Base-by-base conservation (phyloP, 1,140 invertebrate species). In the Cyphomyrmex costatus region DNA sequence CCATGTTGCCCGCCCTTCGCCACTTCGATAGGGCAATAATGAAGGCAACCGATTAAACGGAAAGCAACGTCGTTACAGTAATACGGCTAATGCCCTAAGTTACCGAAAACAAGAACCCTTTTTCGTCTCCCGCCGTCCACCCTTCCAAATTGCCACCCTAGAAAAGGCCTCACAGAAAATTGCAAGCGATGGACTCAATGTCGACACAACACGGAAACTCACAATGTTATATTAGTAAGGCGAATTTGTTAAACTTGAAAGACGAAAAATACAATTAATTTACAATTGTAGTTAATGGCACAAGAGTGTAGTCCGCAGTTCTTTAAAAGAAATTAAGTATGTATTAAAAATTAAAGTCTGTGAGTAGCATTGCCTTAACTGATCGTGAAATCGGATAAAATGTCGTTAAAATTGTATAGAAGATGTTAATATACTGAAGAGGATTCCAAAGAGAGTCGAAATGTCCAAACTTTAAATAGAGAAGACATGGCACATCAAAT, bases 21-120 rank as follows among this genome's bases (percentile, higher is more conserved):
- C 74, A 73, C 74, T 87, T 85, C 65, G 66, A 90, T 85, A 85
- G 88, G 70, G 79, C 76, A 66, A 87, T 82, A 63, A 49, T 79
- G 82, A 82, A 76, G 71, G 46, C 42, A 49, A 36, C 24, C 49
- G 78, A 83, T 36, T 78, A 78, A 88, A 82, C 66, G 77, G 74
- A 79, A 86, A 76, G 74, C 74, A 84, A 65, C 66, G 56, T 88
- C 65, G 65, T 89, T 84, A 86, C 56, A 58, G 70, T 89, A 78
- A 51, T 66, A 68, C 70, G 70, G 70, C 51, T 88, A 88, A 88
- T 80, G 58, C 66, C 60, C 58, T 33, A 60, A 56, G 42, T 85
- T 78, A 88, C 61, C 82, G 24, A 78, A 88, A 88, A 82, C 66
- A 68, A 70, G 76, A 82, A 88, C 74, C 61, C 33, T 80, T 71